Base-by-base conservation (phyloP, 2,888 invertebrate species). In the Caenorhabditis sp. region DNA sequence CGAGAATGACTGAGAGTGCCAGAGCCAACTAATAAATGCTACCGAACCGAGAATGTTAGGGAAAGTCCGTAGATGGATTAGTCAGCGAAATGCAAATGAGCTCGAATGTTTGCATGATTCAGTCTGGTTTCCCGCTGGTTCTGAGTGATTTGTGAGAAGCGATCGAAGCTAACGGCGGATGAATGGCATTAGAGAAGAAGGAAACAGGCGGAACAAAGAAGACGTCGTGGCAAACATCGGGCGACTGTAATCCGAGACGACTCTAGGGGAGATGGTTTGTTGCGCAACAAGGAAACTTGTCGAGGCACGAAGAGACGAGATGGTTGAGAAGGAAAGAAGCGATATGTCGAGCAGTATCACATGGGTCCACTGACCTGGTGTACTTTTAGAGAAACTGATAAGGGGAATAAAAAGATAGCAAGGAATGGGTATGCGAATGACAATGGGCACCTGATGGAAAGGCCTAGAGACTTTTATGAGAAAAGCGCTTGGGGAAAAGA, bases 201-300 rank as follows among this genome's bases (percentile, higher is more conserved):
- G 26, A 56, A 26, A 40, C 37, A 53, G n/a, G 64, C 32, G 50
- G 64, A 53, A 35, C 32, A 28, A 53, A 22, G 20, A 20, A 32
- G 11, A 6, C 40, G 51, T 11, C 55, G 51, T 13, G 32, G 47
- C 62, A 71, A 62, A 62, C 71, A 71, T 15, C 44, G n/a, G n/a
- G n/a, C n/a, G 62, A 44, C 62, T 71, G 71, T 71, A 71, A 71
- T 71, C 71, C 55, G 62, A 40, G 13, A 70, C 47, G n/a, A n/a
- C n/a, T n/a, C 51, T 61, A 26, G 18, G 26, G 15, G 40, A 22
- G 62, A 55, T 62, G 55, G 62, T 71, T 51, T 55, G 55, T 71
- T 71, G 40, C 56, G 56, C 56, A 56, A 56, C 56, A 56, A 55
- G 37, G 70, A 37, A 71, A 71, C 44, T 62, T 71, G 71, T 61